Base-by-base conservation (phyloP, 2,888 invertebrate genomes). In the Pristionchus exspectatus region DNA sequence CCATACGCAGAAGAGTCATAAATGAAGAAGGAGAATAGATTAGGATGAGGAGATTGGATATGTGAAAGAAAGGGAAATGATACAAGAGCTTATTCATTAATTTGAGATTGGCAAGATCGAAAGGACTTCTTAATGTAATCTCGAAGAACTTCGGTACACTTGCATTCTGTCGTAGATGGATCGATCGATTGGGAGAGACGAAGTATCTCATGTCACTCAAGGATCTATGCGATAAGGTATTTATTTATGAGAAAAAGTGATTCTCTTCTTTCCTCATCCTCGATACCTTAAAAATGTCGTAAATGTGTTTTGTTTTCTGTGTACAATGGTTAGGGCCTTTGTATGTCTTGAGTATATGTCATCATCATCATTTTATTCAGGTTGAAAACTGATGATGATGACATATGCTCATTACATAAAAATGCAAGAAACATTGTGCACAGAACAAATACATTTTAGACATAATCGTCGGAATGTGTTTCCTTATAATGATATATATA, bases 171-270 rank as follows among this genome's bases (percentile, higher is more conserved):
- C 98, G 98, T 95, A 97, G 99, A 84, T 99, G 99, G 99, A 95
- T 99, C 95, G 99, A 99, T 96, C 97, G 99, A 89, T 97, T 98
- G 12, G 99, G 98, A 33, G 98, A 99, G 93, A 97, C 97, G 5
- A 98, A 98, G 95, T 99, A 99, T 96, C 97, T 99, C 94, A 98
- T 99, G 97, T 98, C 98, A 1, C 96, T 99, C 83, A 99, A 99
- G 92, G 99, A 99, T 96, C 96, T 99, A 90, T 98, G 98, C 96
- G 99, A 99, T 95, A 98, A 98, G 92, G 93, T 92, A 30, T 21
- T 21, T 38, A 38, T 38, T 38, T 38, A 38, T 38, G 38, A 38
- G 38, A 38, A 38, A 38, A 38, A 38, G 38, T 38, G 38, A 38
- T 38, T 38, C 38, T 38, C 38, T 38, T 38, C 3, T 38, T 38